A percentile compares a stretch with the other conserved stretches of the same genome.
Conservation (phyloP, 2,113 vertebrate genomes). For the Syrmaticus mikado region DNA sequence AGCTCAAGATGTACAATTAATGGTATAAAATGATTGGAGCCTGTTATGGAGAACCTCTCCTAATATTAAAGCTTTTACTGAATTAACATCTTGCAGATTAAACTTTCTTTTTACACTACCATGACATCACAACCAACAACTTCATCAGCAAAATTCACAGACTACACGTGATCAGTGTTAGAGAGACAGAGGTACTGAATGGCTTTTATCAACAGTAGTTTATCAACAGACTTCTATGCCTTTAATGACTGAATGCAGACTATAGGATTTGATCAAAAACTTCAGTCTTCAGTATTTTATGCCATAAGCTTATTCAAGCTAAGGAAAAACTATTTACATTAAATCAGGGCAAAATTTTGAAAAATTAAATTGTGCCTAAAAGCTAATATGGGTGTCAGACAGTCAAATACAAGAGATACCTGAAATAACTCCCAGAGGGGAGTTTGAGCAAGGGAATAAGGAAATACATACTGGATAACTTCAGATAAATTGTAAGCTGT, state of each 20-base stretch:
- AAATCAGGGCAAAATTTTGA: not conserved
- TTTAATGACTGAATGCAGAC: not conserved
- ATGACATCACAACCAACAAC: not conserved
- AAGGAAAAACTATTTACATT: not conserved
- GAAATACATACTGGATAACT: not conserved
- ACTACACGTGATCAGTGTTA: not conserved
- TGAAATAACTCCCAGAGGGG: not conserved
- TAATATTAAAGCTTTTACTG: conserved; percentile 12
- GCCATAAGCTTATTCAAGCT: not conserved
- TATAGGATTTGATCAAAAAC: not conserved
- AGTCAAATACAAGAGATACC: not conserved
- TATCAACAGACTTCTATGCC: not conserved
- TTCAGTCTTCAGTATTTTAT: not conserved
- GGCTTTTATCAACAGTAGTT: not conserved
- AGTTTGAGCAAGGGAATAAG: not conserved
- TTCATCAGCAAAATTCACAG: not conserved
- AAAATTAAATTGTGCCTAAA: not conserved
- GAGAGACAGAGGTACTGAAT: not conserved
- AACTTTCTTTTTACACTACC: not conserved
- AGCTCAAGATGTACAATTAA: not conserved
- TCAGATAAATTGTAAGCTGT: not conserved
- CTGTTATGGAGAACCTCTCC: not conserved
- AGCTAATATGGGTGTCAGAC: not conserved
- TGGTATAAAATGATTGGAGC: not conserved
- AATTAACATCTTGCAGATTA: too few relatives aligned